These are phyloP conservation scores for Trileptium ribeirensis DNA, from an alignment of 2,888 invertebrate genomes.

Conservation along the genomic window DNA sequence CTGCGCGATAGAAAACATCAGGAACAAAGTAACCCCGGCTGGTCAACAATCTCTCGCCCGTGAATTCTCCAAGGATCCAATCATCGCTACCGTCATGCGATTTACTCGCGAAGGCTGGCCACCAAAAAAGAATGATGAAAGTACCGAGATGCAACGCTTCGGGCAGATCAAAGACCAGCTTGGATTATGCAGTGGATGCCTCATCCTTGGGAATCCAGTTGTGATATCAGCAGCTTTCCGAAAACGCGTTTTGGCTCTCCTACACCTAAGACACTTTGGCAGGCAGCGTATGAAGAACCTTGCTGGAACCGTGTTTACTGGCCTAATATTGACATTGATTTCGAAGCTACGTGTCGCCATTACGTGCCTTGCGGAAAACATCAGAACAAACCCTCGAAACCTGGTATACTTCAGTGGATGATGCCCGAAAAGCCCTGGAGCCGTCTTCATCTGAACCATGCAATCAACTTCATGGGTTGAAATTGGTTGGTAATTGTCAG, in stretches of 20 bases:
- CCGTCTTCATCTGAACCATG: conserved; percentile 41
- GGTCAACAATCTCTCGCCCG: background rate
- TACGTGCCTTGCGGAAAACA: conserved; percentile 10
- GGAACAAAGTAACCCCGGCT: background rate
- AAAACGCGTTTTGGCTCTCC: background rate
- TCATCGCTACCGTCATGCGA: background rate
- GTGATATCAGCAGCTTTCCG: background rate
- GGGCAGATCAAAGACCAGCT: background rate
- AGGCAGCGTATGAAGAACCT: background rate
- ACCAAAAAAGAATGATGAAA: background rate
- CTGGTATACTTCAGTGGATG: conserved; percentile 41
- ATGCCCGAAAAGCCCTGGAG: conserved; percentile 40
- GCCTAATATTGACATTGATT: conserved; percentile 15
- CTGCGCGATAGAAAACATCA: background rate
- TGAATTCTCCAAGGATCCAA: background rate
- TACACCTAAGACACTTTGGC: conserved; percentile 1
- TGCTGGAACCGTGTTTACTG: background rate
- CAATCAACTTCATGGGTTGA: conserved; percentile 34
- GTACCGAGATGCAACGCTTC: background rate
- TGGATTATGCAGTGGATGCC: conserved; percentile 33
- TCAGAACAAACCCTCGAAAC: conserved; percentile 13
- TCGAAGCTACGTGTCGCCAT: background rate
- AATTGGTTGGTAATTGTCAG: background rate
- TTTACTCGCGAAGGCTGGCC: background rate
- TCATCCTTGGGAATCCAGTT: conserved; percentile 14